Percentiles rank a stretch among this genome's conserved stretches.
These are phyloP conservation scores for Melanchra persicariae DNA, from an alignment of 2,888 invertebrate species.

Conservation along the genomic window DNA sequence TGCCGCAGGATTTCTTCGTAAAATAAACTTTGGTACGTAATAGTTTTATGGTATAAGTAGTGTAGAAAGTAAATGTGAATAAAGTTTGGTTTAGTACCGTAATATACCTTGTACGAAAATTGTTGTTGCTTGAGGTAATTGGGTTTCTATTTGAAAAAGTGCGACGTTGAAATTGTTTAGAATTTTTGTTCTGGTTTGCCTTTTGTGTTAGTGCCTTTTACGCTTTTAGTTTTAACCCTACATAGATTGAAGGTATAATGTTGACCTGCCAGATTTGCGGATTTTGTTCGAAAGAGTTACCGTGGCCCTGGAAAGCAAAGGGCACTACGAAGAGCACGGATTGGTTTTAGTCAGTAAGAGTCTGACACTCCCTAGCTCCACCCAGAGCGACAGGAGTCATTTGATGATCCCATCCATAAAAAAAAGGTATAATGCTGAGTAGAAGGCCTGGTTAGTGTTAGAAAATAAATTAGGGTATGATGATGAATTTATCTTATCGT, in stretches of 20 bases:
- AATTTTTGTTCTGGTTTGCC: neutral
- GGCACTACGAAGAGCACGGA: no score
- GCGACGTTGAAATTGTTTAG: conserved; percentile 9
- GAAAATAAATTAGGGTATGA: neutral
- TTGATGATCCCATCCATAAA: no score
- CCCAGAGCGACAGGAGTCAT: no score
- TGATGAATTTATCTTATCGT: neutral
- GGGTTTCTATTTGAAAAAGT: conserved; percentile 44
- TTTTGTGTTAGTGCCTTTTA: neutral
- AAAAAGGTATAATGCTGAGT: no score
- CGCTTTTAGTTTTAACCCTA: neutral
- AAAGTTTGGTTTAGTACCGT: conserved; percentile 54
- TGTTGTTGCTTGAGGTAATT: conserved; percentile 44
- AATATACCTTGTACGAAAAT: conserved; percentile 53
- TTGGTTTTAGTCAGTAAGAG: no score
- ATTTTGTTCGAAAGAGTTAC: no score
- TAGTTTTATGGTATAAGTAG: conserved; percentile 62
- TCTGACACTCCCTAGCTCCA: no score
- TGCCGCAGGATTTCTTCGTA: conserved; percentile 54
- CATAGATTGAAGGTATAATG: no score
- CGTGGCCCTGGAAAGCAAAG: no score
- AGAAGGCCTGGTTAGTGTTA: neutral
- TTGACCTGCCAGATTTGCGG: no score
- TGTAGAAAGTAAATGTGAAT: conserved; percentile 36
- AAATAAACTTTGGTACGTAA: conserved; percentile 59